Evolutionary conservation across 2,113 vertebrate species (phyloP).

Genomic region (crab-eating macaque (Macaca fascicularis)): DNA sequence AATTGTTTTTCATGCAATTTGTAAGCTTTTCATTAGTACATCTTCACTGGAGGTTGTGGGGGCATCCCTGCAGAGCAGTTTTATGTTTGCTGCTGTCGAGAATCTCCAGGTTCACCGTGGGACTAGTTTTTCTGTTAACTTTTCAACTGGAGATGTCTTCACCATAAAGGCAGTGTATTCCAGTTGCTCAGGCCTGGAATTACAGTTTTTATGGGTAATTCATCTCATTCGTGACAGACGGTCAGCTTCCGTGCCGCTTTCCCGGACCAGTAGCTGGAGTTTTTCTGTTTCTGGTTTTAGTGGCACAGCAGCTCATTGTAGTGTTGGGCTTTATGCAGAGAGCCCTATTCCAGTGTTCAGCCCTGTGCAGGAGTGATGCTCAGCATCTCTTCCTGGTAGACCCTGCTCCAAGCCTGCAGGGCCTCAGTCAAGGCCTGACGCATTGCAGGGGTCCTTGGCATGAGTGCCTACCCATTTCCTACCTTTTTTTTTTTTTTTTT

Average conservation of each 20-base stretch:
- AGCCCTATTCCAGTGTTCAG: neutral
- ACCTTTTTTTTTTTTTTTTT: too few species aligned
- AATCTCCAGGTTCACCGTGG: neutral
- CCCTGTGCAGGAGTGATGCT: neutral
- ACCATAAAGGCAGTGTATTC: neutral
- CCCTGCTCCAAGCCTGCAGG: neutral
- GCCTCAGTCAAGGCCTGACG: too few species aligned
- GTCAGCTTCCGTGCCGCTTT: neutral
- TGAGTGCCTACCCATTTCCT: neutral
- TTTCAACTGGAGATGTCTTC: neutral
- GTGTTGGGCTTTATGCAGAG: neutral
- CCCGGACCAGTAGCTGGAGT: neutral
- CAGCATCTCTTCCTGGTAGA: rapidly evolving
- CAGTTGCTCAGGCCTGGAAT: neutral
- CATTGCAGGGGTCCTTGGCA: neutral
- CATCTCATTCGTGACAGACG: neutral
- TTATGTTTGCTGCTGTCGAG: neutral
- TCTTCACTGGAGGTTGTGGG: neutral
- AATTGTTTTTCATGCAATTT: neutral
- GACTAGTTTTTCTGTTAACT: neutral
- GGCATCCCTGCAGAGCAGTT: neutral
- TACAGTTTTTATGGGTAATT: neutral
- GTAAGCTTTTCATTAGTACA: neutral
- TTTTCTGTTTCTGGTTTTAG: neutral
- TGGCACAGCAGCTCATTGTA: neutral